A percentile compares a stretch with the other conserved stretches of the same genome.
These are phyloP conservation scores for Etheostoma nigrum DNA, from an alignment of 2,797 vertebrate genomes.

Conservation along the genomic window DNA sequence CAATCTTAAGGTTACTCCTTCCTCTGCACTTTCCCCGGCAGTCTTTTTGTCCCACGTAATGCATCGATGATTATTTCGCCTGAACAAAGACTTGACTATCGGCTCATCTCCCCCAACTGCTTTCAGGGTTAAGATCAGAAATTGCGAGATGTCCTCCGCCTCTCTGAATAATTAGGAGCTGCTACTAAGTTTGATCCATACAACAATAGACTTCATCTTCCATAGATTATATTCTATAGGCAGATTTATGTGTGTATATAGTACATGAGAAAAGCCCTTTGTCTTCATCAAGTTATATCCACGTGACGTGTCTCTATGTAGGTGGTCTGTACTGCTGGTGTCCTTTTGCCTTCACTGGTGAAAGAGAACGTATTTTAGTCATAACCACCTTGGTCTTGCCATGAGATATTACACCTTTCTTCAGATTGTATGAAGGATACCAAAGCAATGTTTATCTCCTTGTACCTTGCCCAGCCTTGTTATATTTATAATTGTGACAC, in stretches of 20 bases:
- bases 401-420: slow-evolving; percentile 27
- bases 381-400: slow-evolving; percentile 13
- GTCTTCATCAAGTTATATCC: slow-evolving; percentile 31
- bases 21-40: slow-evolving; percentile 27
- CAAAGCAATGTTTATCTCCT: slow-evolving; percentile 33
- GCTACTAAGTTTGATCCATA: slow-evolving; percentile 55
- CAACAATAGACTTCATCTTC: slow-evolving; percentile 62
- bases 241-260: slow-evolving; percentile 44
- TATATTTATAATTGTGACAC: slow-evolving; percentile 39
- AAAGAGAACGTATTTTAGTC: slow-evolving; percentile 36
- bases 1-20: slow-evolving; percentile 52
- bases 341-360: slow-evolving; percentile 39
- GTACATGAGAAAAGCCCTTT: slow-evolving; percentile 35
- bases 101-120: slow-evolving; percentile 43
- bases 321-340: slow-evolving; percentile 52
- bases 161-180: slow-evolving; percentile 57
- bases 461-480: slow-evolving; percentile 49
- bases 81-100: slow-evolving; percentile 67
- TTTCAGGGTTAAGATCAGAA: slow-evolving; percentile 57
- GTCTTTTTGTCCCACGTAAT: slow-evolving; percentile 48
- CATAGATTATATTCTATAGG: slow-evolving; percentile 55
- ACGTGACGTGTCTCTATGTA: slow-evolving; percentile 38
- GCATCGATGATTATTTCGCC: slow-evolving; percentile 51
- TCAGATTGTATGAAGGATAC: slow-evolving; percentile 33
- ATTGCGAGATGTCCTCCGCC: slow-evolving; percentile 36